Evolutionary conservation across 1,140 invertebrate genomes (phyloP), one percentile per base, ranked within the genome.

Genomic region (Glossosoma conforme): DNA sequence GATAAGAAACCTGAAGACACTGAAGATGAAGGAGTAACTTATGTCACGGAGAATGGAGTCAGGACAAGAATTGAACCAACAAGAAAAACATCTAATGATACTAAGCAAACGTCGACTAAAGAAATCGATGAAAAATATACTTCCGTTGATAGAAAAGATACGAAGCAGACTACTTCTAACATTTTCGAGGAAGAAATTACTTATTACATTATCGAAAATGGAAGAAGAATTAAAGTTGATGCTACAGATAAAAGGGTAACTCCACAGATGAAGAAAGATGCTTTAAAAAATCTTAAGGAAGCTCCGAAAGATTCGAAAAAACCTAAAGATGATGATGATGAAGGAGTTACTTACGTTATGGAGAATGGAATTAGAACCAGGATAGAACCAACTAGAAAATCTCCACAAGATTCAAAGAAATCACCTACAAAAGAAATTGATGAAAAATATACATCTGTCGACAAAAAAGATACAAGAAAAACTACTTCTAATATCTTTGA

Each of bases 31-130:
- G 11, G 33, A 19, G 45, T 38, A 3, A 44, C 24, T 37, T 49
- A 50, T 19, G 25, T 49, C 15, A 55, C 50, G 5, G 52, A 55
- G 46, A 56, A 50, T 32, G 48, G 48, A 33, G 37, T 56, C 20
- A 51, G 41, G 37, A 56, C 54, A 14, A 14, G 18, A 9, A 32
- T 52, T 30, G 13, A 42, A 11, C 40, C 43, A 8, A 44, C 17
- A 52, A 17, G 15, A 13, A 52, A 20, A 17, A 18, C 20, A 38
- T 13, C 24, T 13, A 50, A 18, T 15, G 28, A 9, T 2, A 20
- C 30, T 18, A 18, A 41, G 11, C 30, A 41, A 50, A 50, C 21
- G 19, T 35, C 32, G 3, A 5, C 15, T 13, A 33, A n/a, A 33
- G 32, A 33, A 4, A 13, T 15, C 3, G 32, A 33, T 33, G 32